These are phyloP conservation scores for Drosophila yakuba DNA, from an alignment of 1,140 invertebrate species.

Conservation along the genomic window DNA sequence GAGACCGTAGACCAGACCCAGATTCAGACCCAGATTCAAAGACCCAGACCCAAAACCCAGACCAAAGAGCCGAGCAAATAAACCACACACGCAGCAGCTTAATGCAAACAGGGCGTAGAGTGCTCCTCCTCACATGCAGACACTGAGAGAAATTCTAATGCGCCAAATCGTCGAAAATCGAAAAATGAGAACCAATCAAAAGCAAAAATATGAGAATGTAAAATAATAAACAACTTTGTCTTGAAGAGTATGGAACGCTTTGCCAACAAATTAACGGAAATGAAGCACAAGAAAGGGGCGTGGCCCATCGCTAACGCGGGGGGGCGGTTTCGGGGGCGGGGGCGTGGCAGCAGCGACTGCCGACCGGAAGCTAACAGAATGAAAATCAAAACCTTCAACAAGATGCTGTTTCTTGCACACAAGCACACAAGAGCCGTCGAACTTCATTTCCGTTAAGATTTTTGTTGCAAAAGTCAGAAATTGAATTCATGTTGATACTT, in stretches of 20 bases:
- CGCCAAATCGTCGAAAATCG: conserved; percentile 20
- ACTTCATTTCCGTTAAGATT: conserved; percentile 84
- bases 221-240: conserved; percentile 84
- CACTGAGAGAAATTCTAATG: conserved; percentile 44
- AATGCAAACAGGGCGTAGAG: conserved; percentile 70
- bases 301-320: conserved; percentile 24
- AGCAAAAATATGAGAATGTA: conserved; percentile 79
- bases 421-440: conserved; percentile 59
- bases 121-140: conserved; percentile 7
- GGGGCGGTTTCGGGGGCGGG: neutral
- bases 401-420: too few species aligned
- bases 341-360: conserved; percentile 38
- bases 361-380: conserved; percentile 54
- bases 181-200: conserved; percentile 14
- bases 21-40: conserved; percentile 26
- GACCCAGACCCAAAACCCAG: conserved; percentile 39
- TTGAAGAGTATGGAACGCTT: conserved; percentile 85
- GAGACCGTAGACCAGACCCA: conserved; percentile 11
- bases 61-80: conserved; percentile 63
- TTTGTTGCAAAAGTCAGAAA: conserved; percentile 81
- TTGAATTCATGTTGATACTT: conserved; percentile 83
- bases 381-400: conserved; percentile 39
- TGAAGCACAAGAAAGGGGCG: conserved; percentile 69
- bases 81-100: conserved; percentile 65
- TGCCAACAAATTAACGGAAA: conserved; percentile 85